phyloP scores from a whole-genome alignment of 1,140 invertebrate genomes.

The Rhopalosiphum padi region DNA sequence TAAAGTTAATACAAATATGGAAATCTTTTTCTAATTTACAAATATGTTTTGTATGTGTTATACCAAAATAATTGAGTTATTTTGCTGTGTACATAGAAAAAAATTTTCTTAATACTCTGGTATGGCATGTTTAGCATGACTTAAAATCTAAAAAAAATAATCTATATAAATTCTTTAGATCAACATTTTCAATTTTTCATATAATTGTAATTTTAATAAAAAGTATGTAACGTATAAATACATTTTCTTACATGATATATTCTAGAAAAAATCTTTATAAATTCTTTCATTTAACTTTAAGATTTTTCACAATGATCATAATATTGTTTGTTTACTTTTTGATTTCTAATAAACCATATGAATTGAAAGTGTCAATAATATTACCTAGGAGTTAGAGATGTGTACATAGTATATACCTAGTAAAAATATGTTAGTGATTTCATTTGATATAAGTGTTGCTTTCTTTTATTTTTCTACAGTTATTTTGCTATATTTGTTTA shows the following conservation, averaged over 20 bases:
- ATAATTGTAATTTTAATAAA: neutral
- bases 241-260: neutral
- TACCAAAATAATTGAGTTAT: neutral
- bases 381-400: neutral
- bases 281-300: neutral
- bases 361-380: neutral
- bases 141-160: neutral
- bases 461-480: neutral
- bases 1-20: too few relatives aligned
- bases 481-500: neutral
- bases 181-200: neutral
- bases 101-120: neutral
- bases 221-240: neutral
- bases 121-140: neutral
- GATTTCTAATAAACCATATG: neutral
- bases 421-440: neutral
- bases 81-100: neutral
- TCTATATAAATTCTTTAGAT: neutral
- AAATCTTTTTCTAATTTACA: too few relatives aligned
- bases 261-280: constrained; percentile 6
- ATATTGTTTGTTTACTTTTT: neutral
- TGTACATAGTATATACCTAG: neutral
- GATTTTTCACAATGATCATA: neutral
- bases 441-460: neutral
- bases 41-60: neutral